Evolutionary conservation across 2,888 invertebrate genomes (phyloP).

Genomic region (Gerris lacustris): DNA sequence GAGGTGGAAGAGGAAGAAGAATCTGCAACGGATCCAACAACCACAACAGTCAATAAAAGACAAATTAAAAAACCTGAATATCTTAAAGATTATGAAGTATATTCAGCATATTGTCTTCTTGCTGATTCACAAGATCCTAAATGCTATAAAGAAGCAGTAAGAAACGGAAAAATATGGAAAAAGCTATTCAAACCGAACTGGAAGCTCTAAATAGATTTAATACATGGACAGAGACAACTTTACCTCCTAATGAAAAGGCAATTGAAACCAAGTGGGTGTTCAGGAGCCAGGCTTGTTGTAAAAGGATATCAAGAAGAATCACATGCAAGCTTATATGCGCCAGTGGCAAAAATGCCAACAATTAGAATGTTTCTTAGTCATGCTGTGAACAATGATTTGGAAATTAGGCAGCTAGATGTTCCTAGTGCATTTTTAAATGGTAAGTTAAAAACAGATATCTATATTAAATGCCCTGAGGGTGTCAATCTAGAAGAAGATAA

Average conservation of each 20-base stretch:
- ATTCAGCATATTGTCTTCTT: constrained; percentile 21
- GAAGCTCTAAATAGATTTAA: constrained; percentile 16
- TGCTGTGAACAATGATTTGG: constrained; percentile 13
- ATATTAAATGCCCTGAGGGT: constrained; percentile 24
- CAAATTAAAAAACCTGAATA: constrained; percentile 15
- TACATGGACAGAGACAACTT: constrained; percentile 20
- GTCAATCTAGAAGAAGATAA: constrained; percentile 10
- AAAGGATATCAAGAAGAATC: constrained; percentile 19
- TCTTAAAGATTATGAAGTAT: constrained; percentile 19
- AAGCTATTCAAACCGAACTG: constrained; percentile 18
- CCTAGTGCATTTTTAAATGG: constrained; percentile 23
- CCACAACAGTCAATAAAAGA: constrained; percentile 4
- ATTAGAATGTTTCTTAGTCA: constrained; percentile 16
- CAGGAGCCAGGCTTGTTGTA: constrained; percentile 18
- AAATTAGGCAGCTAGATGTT: constrained; percentile 22
- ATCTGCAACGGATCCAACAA: not conserved
- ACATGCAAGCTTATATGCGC: constrained; percentile 16
- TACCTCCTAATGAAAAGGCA: constrained; percentile 13
- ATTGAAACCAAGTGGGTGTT: constrained; percentile 23
- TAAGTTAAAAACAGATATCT: constrained; percentile 18
- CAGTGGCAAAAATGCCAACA: constrained; percentile 18
- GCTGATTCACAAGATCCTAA: constrained; percentile 14
- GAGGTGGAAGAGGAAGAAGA: not conserved
- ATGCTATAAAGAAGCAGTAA: not conserved
- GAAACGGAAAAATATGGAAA: constrained; percentile 8